Base-by-base conservation (phyloP, 2,888 invertebrate genomes). In the Tipula lateralis region DNA sequence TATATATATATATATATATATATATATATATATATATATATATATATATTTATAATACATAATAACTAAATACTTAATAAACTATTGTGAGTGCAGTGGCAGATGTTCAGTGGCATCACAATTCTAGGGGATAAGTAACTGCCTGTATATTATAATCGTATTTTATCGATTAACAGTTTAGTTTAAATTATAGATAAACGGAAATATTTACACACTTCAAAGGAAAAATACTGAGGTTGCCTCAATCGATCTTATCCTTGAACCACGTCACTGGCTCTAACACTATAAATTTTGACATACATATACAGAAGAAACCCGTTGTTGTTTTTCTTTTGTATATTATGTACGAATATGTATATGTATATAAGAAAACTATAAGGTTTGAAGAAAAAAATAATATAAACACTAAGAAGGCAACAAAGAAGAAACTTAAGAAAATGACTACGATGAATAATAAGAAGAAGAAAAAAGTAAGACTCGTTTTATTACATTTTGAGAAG, bases 401-500 rank as follows among this genome's bases (percentile, higher is more conserved):
- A 19, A 66, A 24, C 66, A 24, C 66, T 66, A 66, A 12, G 24
- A 66, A 24, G 66, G 24, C 2, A 66, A 66, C 66, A 66, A 66
- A 24, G 66, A 66, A 66, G 66, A 66, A 66, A 66, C 66, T 24
- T 66, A 24, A 66, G 66, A 66, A 66, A 66, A 66, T 24, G 66
- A 24, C 66, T 7, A 24, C 66, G 66, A 66, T 24, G 66, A 66
- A 19, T 19, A 66, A 19, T 24, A 66, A 66, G 66, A 66, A 66
- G 66, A 66, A 24, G 24, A 24, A 66, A 66, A 66, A 66, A 66
- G 12, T 66, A 66, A 66, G 66, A 66, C 66, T 66, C 66, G 66
- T 66, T 66, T 66, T 66, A 66, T 66, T 66, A 66, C 66, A 66
- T 66, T 66, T 66, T 66, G 66, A 66, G 66, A 66, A 66, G 66